These are phyloP conservation scores for Caracal caracal DNA, from an alignment of 2,113 vertebrate genomes.

Conservation along the genomic window DNA sequence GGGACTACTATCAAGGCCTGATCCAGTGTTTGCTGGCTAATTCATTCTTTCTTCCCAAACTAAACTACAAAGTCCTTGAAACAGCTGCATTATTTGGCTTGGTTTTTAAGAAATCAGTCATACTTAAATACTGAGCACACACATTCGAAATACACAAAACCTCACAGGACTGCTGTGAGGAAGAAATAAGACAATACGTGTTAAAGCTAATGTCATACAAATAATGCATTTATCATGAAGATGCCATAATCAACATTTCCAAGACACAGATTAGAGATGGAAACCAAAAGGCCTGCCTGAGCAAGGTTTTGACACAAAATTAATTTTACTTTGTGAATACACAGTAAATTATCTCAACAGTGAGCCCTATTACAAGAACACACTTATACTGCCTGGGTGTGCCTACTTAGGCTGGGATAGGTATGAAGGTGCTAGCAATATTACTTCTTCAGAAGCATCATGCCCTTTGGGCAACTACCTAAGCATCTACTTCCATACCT, in stretches of 20 bases:
- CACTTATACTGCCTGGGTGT: neutral
- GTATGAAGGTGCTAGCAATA: neutral
- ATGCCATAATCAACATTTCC: neutral
- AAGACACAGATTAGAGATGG: slow-evolving; percentile 21
- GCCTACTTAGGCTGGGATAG: neutral
- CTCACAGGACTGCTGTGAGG: neutral
- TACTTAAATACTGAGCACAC: neutral
- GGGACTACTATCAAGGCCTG: neutral
- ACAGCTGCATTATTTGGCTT: neutral
- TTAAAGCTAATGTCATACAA: neutral
- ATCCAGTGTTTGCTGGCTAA: neutral
- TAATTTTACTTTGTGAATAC: slow-evolving; percentile 25
- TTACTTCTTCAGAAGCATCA: neutral
- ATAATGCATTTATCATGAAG: neutral
- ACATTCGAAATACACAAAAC: neutral
- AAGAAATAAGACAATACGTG: neutral
- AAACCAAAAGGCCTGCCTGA: slow-evolving; percentile 35
- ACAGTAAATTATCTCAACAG: neutral
- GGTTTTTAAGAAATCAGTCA: neutral
- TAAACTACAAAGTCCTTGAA: neutral
- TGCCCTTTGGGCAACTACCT: neutral
- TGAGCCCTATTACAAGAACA: neutral
- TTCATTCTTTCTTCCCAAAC: neutral
- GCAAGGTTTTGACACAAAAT: slow-evolving; percentile 45
- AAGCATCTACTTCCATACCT: neutral